These are phyloP conservation scores for Bibio marci DNA, from an alignment of 2,888 invertebrate species.

Conservation along the genomic window DNA sequence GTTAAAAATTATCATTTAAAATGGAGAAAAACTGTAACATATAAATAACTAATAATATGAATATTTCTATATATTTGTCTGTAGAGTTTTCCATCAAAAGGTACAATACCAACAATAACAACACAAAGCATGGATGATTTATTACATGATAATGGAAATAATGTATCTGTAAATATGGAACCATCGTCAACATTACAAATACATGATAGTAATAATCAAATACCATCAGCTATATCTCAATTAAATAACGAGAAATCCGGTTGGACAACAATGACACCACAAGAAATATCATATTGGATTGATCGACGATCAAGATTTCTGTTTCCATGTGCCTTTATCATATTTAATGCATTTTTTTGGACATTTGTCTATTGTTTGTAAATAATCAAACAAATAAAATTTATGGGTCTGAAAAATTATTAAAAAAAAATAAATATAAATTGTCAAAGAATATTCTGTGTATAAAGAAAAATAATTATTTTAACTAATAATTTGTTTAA, in stretches of 20 bases:
- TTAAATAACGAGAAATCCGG: slow-evolving; percentile 27
- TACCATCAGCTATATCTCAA: slow-evolving; percentile 15
- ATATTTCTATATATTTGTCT: too few species aligned
- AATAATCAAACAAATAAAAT: too few species aligned
- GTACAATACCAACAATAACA: slow-evolving; percentile 49
- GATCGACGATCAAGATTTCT: slow-evolving; percentile 55
- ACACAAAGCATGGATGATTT: slow-evolving; percentile 49
- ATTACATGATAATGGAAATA: slow-evolving; percentile 16
- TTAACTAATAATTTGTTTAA: too few species aligned
- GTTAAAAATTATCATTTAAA: too few species aligned
- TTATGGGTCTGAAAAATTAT: too few species aligned
- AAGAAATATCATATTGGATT: slow-evolving; percentile 77
- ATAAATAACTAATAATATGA: too few species aligned
- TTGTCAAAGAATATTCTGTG: too few species aligned
- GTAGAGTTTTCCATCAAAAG: slow-evolving; percentile 47
- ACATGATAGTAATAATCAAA: slow-evolving; percentile 19
- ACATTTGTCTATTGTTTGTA: slow-evolving; percentile 48
- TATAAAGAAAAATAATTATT: too few species aligned
- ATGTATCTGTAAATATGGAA: slow-evolving; percentile 13
- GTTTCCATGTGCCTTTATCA: slow-evolving; percentile 59
- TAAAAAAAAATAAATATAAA: too few species aligned
- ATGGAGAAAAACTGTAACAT: too few species aligned
- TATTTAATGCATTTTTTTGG: slow-evolving; percentile 68
- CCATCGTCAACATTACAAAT: slow-evolving; percentile 12
- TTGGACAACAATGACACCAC: slow-evolving; percentile 75